Evolutionary conservation across 2,113 vertebrate genomes (phyloP).

Genomic region (Scortum barcoo): DNA sequence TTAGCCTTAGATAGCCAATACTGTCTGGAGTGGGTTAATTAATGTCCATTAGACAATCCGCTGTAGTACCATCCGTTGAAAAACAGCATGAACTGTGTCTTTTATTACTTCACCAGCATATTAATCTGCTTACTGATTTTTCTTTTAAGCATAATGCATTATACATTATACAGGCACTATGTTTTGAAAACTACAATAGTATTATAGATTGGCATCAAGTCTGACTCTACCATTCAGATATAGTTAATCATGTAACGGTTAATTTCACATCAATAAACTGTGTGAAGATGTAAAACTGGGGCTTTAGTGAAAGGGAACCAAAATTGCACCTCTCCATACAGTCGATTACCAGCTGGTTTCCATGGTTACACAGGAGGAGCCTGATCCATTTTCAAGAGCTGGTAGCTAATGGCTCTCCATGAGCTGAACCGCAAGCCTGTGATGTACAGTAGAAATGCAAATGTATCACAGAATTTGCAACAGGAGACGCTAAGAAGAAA

Average conservation of each 20-base stretch:
- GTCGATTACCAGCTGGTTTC: slow-evolving; percentile 73
- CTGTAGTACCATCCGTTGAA: background rate
- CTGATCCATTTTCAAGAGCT: slow-evolving; percentile 78
- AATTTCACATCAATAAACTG: slow-evolving; percentile 16
- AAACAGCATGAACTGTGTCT: slow-evolving; percentile 7
- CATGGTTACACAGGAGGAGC: slow-evolving; percentile 79
- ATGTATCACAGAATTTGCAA: slow-evolving; percentile 52
- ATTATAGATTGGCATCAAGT: background rate
- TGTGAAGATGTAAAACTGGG: slow-evolving; percentile 32
- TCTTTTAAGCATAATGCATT: background rate
- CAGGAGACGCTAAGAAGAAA: slow-evolving; percentile 44
- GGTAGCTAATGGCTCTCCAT: slow-evolving; percentile 69
- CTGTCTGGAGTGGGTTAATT: slow-evolving; percentile 52
- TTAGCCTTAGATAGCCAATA: slow-evolving; percentile 18
- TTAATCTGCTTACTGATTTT: background rate
- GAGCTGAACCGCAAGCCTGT: slow-evolving; percentile 63
- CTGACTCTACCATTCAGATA: background rate
- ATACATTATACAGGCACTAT: background rate
- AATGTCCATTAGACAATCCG: slow-evolving; percentile 60
- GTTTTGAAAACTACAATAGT: background rate
- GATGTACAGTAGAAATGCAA: slow-evolving; percentile 70
- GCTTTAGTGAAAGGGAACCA: slow-evolving; percentile 37
- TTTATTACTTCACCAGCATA: background rate
- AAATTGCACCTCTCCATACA: slow-evolving; percentile 55
- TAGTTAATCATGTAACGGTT: background rate